Evolutionary conservation across 2,113 vertebrate genomes (phyloP), one percentile per base, ranked within the genome.

Genomic region (Oostethus manadensis): DNA sequence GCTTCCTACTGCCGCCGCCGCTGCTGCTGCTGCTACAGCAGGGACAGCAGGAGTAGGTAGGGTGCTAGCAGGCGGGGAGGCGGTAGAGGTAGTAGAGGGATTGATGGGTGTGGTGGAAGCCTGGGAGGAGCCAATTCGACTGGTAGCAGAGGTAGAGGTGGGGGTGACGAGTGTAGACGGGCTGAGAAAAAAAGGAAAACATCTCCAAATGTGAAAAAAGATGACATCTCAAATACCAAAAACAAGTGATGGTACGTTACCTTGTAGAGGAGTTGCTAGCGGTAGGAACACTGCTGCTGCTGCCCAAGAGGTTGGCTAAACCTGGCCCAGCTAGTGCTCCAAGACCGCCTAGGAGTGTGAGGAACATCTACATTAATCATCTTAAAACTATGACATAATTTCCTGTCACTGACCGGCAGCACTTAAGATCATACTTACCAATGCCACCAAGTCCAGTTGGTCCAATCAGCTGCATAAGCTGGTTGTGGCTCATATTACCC

Each of bases 401-500:
- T 0, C 10, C n/a, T n/a, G n/a, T 20, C 18, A 49, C 21, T 18
- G 10, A 38, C 17, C 14, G 38, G 11, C 18, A 10, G 6, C 29
- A 18, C 10, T 18, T 9, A 13, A 33, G 11, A 15, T 33, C 10
- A 33, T 1, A 17, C 87, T 86, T 88, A 98, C 95, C 95, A 66
- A 98, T 92, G 73, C 95, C 95, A 6, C 53, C 53, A 3, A 55
- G 53, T 55, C 53, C 53, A 0, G 95, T 93, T 1, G 96, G 95
- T 82, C 96, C 96, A 38, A 99, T 98, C 82, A 99, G 92, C 88
- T 99, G 96, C 96, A 99, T 97, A 70, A 99, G 92, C 84, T 99
- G 96, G 87, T 97, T 98, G 88, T 98, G 96, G 83, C 94, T 98
- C 94, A 99, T 99, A 69, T 95, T 99, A 72, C 96, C 96, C 88